These are phyloP conservation scores for Neodiprion fabricii DNA, from an alignment of 1,140 invertebrate species.

Conservation along the genomic window DNA sequence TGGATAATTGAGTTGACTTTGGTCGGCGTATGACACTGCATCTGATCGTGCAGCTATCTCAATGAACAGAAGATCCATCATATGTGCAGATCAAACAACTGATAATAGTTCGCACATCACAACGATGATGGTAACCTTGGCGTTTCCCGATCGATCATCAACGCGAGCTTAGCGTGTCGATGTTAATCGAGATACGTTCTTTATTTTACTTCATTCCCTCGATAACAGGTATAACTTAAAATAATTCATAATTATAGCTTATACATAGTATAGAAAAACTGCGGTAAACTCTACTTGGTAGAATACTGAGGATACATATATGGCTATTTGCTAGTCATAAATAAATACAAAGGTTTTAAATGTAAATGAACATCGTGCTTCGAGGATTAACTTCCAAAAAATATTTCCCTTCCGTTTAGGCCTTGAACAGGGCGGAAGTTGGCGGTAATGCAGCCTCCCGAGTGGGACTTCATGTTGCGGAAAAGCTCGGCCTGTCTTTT, in stretches of 20 bases:
- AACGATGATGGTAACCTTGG: not conserved
- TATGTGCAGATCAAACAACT: too few species aligned
- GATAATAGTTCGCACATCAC: not conserved
- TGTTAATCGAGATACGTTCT: too few species aligned
- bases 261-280: constrained; percentile 6
- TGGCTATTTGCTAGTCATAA: constrained; percentile 5
- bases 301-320: not conserved
- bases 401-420: not conserved
- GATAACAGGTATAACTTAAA: too few species aligned
- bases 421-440: not conserved
- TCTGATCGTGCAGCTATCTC: too few species aligned
- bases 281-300: not conserved
- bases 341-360: not conserved
- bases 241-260: not conserved
- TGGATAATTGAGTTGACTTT: too few species aligned
- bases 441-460: not conserved
- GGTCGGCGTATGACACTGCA: too few species aligned
- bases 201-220: too few species aligned
- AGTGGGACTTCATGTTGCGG: not conserved
- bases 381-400: not conserved
- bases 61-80: too few species aligned
- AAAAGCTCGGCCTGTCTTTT: constrained; percentile 64
- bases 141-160: too few species aligned
- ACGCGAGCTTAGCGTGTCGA: too few species aligned
- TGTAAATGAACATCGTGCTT: not conserved